Base-by-base conservation (phyloP, 2,797 vertebrate genomes). In the Pristis pectinata region DNA sequence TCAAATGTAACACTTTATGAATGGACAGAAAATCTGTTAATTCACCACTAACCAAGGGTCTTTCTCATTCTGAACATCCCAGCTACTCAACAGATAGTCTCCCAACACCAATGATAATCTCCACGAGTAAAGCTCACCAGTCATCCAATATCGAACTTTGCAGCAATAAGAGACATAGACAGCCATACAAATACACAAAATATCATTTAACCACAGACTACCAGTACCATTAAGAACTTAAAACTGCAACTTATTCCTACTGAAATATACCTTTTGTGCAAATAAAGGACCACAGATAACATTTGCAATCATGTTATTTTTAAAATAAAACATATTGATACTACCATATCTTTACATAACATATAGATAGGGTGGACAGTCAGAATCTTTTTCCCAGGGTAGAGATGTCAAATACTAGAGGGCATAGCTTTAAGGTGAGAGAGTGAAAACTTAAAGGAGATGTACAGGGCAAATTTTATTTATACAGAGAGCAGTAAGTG, bases 241-340 rank as follows among this genome's bases (percentile, higher is more conserved):
- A 89, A 64, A 59, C 59, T 89, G 49, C 85, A 49, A 4, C 49
- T 49, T 49, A 49, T 44, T 30, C 30, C 49, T 15, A 34, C 30
- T 87, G 49, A 80, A 44, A 80, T 80, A n/a, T n/a, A n/a, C n/a
- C n/a, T 49, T 49, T 49, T 49, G 49, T 49, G n/a, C n/a, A n/a
- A 80, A 44, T 80, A 80, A 64, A 80, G 80, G 72, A 87, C 27
- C 83, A 87, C 34, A 87, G 83, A 59, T 56, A 87, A 59, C 83
- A 85, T 87, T 87, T 87, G 83, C 10, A 87, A 59, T 53, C 6
- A 34, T 87, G 49, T 87, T 59, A 56, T 87, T 87, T 87, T 87
- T n/a, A 53, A 49, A 49, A 49, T 53, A 56, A 13, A 59, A 87
- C 30, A 13, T 59, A 89, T 61, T 61, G 56, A 10, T 11, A 11